These are phyloP conservation scores for Watsonalla cultraria DNA, from an alignment of 2,888 invertebrate species.

Conservation along the genomic window DNA sequence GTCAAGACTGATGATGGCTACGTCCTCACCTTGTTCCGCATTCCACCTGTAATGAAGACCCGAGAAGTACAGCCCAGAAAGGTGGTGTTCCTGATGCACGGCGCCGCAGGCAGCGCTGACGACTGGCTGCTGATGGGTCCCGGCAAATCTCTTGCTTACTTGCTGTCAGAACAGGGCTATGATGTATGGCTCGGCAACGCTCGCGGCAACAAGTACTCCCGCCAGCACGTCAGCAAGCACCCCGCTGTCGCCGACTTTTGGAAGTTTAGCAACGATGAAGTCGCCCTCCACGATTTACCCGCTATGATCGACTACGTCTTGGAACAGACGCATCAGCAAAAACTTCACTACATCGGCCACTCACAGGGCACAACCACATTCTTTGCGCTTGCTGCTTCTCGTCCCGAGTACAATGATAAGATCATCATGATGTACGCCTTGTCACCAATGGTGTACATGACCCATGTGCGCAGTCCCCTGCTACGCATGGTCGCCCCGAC, in stretches of 20 bases:
- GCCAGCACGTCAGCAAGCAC: constrained; percentile 54
- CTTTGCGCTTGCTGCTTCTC: constrained; percentile 52
- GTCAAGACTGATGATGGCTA: constrained; percentile 67
- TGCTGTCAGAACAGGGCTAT: constrained; percentile 57
- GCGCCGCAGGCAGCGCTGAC: constrained; percentile 82
- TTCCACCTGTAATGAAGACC: constrained; percentile 42
- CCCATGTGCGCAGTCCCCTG: constrained; percentile 58
- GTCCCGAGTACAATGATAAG: constrained; percentile 60
- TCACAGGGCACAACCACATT: constrained; percentile 55
- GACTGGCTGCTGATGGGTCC: constrained; percentile 84
- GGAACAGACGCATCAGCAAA: constrained; percentile 43
- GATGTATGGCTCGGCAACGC: constrained; percentile 72
- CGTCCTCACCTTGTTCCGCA: constrained; percentile 60
- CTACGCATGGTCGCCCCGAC: constrained; percentile 59
- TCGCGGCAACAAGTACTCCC: constrained; percentile 63
- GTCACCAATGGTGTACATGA: constrained; percentile 68
- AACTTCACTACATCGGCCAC: constrained; percentile 61
- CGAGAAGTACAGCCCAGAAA: constrained; percentile 42
- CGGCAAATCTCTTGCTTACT: constrained; percentile 64
- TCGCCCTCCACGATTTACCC: constrained; percentile 62
- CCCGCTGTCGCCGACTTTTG: constrained; percentile 58
- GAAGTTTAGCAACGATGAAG: constrained; percentile 66
- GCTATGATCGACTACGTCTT: constrained; percentile 66
- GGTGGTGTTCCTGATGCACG: constrained; percentile 79
- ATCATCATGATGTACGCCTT: constrained; percentile 60